Evolutionary conservation across 2,113 vertebrate species (phyloP).

Genomic region (Burhinus bistriatus): DNA sequence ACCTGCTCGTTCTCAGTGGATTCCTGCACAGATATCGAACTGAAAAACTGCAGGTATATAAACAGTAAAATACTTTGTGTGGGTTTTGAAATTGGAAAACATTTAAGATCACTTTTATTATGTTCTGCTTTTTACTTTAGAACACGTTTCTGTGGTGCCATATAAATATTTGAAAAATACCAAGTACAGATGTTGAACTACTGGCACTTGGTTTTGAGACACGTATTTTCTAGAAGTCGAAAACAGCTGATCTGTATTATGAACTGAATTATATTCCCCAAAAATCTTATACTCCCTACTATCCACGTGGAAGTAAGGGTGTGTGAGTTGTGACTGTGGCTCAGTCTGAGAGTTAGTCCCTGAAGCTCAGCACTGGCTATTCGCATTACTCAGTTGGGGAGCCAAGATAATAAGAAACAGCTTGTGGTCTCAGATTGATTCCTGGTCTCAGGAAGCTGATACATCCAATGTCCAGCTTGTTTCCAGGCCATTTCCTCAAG

Average conservation of each 20-base stretch:
- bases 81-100: neutral
- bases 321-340: neutral
- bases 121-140: neutral
- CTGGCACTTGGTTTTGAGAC: neutral
- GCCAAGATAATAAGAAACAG: neutral
- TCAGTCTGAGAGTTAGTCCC: neutral
- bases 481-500: neutral
- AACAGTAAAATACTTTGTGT: neutral
- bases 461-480: neutral
- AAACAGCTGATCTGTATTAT: neutral
- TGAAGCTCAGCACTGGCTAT: neutral
- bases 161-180: conserved; percentile 3
- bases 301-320: neutral
- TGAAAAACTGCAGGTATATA: neutral
- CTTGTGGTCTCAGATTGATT: neutral
- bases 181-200: neutral
- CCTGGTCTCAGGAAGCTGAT: neutral
- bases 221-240: neutral
- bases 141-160: neutral
- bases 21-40: neutral
- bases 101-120: neutral
- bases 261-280: neutral
- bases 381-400: neutral
- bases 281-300: neutral
- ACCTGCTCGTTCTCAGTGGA: neutral